Evolutionary conservation across 2,797 vertebrate genomes (phyloP), one percentile per base, ranked within the genome.

Genomic region (Calcarius lapponicus): DNA sequence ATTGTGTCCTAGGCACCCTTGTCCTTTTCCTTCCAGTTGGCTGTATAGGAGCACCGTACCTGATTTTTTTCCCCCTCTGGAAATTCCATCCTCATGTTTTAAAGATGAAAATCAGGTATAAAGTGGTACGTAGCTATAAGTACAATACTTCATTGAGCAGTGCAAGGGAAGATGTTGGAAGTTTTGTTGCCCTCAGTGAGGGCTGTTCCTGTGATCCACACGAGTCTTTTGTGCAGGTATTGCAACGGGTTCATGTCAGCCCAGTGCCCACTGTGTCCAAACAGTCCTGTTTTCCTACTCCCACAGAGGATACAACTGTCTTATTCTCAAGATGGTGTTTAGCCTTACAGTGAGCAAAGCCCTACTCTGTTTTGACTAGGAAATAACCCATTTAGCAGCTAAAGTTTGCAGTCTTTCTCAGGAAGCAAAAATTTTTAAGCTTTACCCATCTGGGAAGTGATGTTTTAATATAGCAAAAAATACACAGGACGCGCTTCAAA

Each of bases 201-300:
- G 45, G 15, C 10, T 58, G 34, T 72, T 82, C 8, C 9, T 11
- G 4, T 25, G 56, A 1, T 67, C 17, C 11, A 20, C 17, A 1
- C 0, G 0, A 1, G 0, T 57, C 42, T 85, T 66, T 66, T 8
- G 54, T 53, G 42, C 29, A 48, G 9, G n/a, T 57, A 2, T 28
- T 86, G 61, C 34, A 9, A 0, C 0, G 40, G 34, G 24, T 48
- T 61, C 26, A 6, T 56, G 22, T 22, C 53, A 86, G 53, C 40
- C 26, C 14, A 8, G 25, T 45, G 40, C 40, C 75, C 19, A 1
- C 24, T 66, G 9, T 58, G 51, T 71, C 50, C 42, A 45, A 11
- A 22, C 50, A 47, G 16, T 26, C 38, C 43, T 79, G 29, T 64
- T 86, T 42, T 60, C 31, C 50, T 74, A 2, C 16, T 81, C 28